Evolutionary conservation across 2,113 vertebrate species (phyloP).

Genomic region (Stegostoma tigrinum): DNA sequence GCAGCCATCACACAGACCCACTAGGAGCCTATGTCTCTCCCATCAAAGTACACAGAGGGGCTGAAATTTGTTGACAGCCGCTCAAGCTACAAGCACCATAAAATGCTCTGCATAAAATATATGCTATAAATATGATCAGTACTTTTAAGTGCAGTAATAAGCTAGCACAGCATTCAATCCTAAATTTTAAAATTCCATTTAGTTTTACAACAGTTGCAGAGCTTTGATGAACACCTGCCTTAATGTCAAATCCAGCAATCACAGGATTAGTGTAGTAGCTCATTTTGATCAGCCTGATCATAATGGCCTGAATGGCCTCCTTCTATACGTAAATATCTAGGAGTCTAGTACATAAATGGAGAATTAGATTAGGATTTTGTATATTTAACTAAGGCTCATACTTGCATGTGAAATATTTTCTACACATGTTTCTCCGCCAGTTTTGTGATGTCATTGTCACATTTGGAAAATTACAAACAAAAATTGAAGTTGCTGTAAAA

Average conservation of each 20-base stretch:
- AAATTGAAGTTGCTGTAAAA: too few species aligned
- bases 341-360: background rate
- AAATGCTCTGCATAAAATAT: background rate
- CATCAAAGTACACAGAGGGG: background rate
- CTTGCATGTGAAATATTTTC: background rate
- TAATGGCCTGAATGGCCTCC: too few species aligned
- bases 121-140: background rate
- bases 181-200: background rate
- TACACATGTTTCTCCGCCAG: background rate
- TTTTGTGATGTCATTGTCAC: background rate
- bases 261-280: background rate
- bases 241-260: background rate
- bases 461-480: background rate
- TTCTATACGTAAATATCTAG: too few species aligned
- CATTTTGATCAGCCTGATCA: too few species aligned
- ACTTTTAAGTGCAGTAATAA: too few species aligned
- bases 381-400: background rate
- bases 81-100: background rate
- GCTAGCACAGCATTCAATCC: background rate
- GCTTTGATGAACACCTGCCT: background rate
- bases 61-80: background rate
- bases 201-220: background rate
- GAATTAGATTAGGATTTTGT: too few species aligned
- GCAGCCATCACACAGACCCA: background rate
- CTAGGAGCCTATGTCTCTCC: background rate